These are phyloP conservation scores for Sericinus montela DNA, from an alignment of 2,888 invertebrate species.

Conservation along the genomic window DNA sequence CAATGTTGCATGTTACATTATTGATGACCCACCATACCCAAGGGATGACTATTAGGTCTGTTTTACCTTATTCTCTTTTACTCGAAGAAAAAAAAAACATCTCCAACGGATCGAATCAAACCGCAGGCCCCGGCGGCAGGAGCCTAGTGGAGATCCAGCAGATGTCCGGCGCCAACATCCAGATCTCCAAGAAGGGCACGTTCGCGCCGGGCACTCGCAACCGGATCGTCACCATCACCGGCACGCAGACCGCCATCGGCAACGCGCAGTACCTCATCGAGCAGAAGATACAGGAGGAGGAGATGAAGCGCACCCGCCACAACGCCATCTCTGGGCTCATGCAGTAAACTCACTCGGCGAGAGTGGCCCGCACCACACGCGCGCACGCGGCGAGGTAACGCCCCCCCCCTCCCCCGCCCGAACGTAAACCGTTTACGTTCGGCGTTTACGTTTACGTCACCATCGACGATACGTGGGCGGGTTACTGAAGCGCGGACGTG, in stretches of 20 bases:
- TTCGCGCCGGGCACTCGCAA: conserved; percentile 98
- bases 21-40: too few relatives aligned
- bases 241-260: conserved; percentile 91
- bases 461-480: conserved; percentile 12
- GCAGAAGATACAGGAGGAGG: conserved; percentile 97
- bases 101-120: neutral
- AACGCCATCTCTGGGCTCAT: conserved; percentile 87
- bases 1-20: too few relatives aligned
- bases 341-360: conserved; percentile 78
- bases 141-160: conserved; percentile 98
- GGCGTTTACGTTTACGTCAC: too few relatives aligned
- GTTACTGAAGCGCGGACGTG: conserved; percentile 9
- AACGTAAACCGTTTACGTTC: too few relatives aligned
- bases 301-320: conserved; percentile 95
- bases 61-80: too few relatives aligned
- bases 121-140: conserved; percentile 93
- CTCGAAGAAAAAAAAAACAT: too few relatives aligned
- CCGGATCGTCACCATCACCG: conserved; percentile 97
- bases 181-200: conserved; percentile 98
- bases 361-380: too few relatives aligned
- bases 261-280: conserved; percentile 97
- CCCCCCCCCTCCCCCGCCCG: neutral
- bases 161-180: conserved; percentile 97
- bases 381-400: neutral
- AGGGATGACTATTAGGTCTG: too few relatives aligned